Evolutionary conservation across 37 sponge, comb jelly and placozoan species (phyloP), one percentile per base, ranked within the genome.

Genomic region (Amphimedon queenslandica): DNA sequence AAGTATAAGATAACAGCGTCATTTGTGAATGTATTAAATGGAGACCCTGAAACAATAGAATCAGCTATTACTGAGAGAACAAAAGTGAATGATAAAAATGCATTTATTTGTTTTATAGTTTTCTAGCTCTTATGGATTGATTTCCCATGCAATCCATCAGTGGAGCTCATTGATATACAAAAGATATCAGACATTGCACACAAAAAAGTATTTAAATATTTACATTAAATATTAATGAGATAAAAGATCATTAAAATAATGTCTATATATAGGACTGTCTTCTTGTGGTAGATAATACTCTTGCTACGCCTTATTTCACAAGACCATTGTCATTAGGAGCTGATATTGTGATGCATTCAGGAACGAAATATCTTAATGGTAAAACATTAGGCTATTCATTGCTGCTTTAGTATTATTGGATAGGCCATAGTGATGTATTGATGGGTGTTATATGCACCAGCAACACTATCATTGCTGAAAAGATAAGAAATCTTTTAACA

Each of bases 291-390:
- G 99, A 98, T 82, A 98, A 94, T 66, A 98, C 99, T 1, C 92
- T 98, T 68, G 70, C 91, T 81, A 81, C 95, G n/a, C 87, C 93
- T 3, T 98, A 94, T 88, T 97, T 90, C 82, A 71, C 40, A 61
- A 76, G 93, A 27, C 95, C 99, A 0, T 72, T 98, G 39, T 80
- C 71, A 0, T 41, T 94, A 25, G 99, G 99, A 55, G 99, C 99
- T n/a, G 85, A 92, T 58, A 65, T 98, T 6, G 93, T 89, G 53
- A 77, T 92, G 58, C 93, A 92, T 77, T 98, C 99, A 21, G 83
- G 92, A 35, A 98, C 99, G 27, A 98, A 98, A 67, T 98, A 94
- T 78, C 79, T 92, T 36, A 98, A 94, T 66, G 99, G 94, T 93
- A 42, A 41, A 13, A 20, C 71, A 41, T 39, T 34, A 5, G n/a